phyloP scores from a whole-genome alignment of 92 coral and sea anemone genomes.

The Blastomussa wellsi region DNA sequence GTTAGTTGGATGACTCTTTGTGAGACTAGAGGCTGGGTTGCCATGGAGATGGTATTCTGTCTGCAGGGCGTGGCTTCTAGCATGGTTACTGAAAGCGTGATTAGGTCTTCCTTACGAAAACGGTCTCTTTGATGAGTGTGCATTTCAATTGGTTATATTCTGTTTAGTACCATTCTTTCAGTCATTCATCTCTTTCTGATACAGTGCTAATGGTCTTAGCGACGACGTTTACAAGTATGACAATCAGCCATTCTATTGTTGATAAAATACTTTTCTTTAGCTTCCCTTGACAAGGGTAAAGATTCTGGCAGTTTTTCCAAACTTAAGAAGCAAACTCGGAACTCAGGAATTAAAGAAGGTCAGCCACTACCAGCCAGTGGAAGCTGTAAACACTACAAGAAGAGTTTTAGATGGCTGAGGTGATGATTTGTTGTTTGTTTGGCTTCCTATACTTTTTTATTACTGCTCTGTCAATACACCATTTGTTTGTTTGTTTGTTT shows the following conservation, averaged over 20 bases:
- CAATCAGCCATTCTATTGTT: not conserved
- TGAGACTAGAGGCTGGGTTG: not conserved
- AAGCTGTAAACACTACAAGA: constrained; percentile 93
- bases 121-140: too few species aligned
- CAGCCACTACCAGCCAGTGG: constrained; percentile 91
- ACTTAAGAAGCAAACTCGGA: constrained; percentile 61
- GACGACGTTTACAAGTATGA: not conserved
- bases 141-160: not conserved
- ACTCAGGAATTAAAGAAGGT: constrained; percentile 73
- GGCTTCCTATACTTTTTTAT: too few species aligned
- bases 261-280: constrained; percentile 12
- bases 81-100: not conserved
- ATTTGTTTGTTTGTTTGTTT: too few species aligned
- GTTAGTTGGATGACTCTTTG: not conserved
- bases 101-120: not conserved
- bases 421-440: constrained; percentile 7
- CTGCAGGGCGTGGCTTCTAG: not conserved
- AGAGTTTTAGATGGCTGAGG: constrained; percentile 95
- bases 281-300: not conserved
- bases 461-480: too few species aligned
- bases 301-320: constrained; percentile 26
- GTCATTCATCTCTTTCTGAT: not conserved
- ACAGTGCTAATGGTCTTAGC: not conserved
- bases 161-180: not conserved
- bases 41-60: not conserved